Evolutionary conservation across 1,140 invertebrate species (phyloP).

Genomic region (Dendrolimus punctatus): DNA sequence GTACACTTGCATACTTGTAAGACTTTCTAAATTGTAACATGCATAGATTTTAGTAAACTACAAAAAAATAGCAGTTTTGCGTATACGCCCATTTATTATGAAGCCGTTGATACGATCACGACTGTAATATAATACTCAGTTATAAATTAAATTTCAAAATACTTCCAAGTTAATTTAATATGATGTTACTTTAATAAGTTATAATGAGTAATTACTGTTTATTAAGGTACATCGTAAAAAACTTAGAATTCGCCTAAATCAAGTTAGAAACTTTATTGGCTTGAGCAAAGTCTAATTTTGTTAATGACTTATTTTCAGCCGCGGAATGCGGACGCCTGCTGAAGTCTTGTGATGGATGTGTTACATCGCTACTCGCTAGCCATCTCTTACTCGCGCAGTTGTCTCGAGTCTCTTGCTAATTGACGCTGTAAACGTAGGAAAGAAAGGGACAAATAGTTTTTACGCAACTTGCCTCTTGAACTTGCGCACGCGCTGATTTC

Average conservation of each 20-base stretch:
- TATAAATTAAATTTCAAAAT: no score
- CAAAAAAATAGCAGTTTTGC: no score
- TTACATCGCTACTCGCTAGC: slow-evolving; percentile 9
- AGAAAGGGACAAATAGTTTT: slow-evolving; percentile 30
- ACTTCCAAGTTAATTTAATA: no score
- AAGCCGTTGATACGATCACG: no score
- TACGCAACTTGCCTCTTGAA: slow-evolving; percentile 10
- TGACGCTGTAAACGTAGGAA: slow-evolving; percentile 11
- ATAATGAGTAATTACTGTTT: no score
- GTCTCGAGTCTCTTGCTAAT: slow-evolving; percentile 23
- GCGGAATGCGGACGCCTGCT: slow-evolving; percentile 41
- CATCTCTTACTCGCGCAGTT: slow-evolving; percentile 11
- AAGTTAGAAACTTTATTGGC: slow-evolving; percentile 9
- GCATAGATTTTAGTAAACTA: no score
- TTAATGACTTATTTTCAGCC: slow-evolving; percentile 58
- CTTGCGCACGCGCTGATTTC: slow-evolving; percentile 25
- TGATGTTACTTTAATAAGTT: no score
- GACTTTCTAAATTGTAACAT: no score
- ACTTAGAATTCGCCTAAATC: slow-evolving; percentile 2
- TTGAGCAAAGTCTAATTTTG: slow-evolving; percentile 28
- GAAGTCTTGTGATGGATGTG: slow-evolving; percentile 45
- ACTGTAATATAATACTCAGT: no score
- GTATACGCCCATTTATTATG: no score
- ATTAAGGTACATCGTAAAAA: not conserved
- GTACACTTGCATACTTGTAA: no score